Conservation (phyloP, 1,140 invertebrate genomes). For the Leptopilina clavipes region DNA sequence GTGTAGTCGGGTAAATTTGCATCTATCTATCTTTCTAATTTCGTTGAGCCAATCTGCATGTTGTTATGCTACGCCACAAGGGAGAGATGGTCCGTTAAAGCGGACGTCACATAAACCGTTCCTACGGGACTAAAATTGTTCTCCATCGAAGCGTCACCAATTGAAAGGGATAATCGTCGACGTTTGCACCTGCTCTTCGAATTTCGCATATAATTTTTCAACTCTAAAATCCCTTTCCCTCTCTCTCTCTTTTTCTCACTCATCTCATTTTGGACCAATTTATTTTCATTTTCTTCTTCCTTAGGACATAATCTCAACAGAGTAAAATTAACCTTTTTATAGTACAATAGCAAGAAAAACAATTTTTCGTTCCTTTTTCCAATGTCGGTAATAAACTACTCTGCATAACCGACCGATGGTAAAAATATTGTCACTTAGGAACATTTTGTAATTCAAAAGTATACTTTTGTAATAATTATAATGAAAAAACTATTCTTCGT, state of each 20-base stretch:
- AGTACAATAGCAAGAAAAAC: no score
- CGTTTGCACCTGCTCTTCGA: conserved; percentile 18
- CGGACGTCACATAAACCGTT: conserved; percentile 60
- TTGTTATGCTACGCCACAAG: conserved; percentile 57
- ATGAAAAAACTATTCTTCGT: no score
- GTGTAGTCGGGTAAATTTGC: conserved; percentile 60
- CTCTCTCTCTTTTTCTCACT: neutral
- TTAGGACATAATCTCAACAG: no score
- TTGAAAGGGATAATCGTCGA: conserved; percentile 33
- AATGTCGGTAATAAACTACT: no score
- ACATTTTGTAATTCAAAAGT: no score
- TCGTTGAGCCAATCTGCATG: conserved; percentile 65
- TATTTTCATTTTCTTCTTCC: no score
- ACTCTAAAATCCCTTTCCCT: neutral
- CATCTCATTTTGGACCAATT: no score
- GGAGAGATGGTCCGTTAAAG: conserved; percentile 59
- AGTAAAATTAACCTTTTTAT: no score
- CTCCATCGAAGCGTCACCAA: conserved; percentile 27
- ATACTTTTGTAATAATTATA: no score
- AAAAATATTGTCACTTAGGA: no score
- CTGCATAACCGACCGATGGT: no score
- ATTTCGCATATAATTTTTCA: neutral
- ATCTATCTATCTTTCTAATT: conserved; percentile 70
- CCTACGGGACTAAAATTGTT: conserved; percentile 50
- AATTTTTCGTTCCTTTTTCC: no score